Conservation (phyloP, 2,113 vertebrate species). For the Ceuthmochares aereus region DNA sequence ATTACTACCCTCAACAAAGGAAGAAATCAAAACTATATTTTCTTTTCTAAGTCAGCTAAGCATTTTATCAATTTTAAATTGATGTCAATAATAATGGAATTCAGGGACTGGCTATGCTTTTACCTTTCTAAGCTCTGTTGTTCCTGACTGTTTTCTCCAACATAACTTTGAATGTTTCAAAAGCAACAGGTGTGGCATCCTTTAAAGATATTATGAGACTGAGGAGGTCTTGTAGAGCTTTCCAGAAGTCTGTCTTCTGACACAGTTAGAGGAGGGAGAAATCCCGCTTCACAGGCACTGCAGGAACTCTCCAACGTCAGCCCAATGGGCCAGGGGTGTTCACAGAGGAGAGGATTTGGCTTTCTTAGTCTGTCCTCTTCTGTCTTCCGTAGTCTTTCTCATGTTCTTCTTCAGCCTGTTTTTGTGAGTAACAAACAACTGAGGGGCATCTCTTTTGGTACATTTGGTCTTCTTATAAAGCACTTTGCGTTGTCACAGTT, state of each 20-base stretch:
- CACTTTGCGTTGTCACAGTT: not conserved
- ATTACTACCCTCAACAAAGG: not conserved
- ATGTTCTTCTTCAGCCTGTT: not conserved
- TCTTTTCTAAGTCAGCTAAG: not conserved
- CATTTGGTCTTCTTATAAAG: not conserved
- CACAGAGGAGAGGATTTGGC: not conserved
- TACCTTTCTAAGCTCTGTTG: not conserved
- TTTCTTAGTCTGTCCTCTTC: not conserved
- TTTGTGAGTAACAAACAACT: not conserved
- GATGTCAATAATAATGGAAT: not conserved
- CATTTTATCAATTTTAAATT: not conserved
- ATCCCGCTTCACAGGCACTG: not conserved
- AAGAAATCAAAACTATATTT: not conserved
- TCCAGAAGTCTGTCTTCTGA: not conserved
- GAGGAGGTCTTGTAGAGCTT: not conserved
- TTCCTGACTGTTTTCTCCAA: not conserved
- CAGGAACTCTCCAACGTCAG: not conserved
- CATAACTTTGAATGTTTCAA: not conserved
- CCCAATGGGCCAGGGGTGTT: not conserved
- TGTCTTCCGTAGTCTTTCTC: not conserved
- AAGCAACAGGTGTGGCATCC: not conserved
- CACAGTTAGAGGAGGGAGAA: not conserved
- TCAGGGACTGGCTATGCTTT: not conserved
- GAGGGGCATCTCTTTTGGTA: not conserved
- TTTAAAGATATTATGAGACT: not conserved